Evolutionary conservation across 2,888 invertebrate species (phyloP).

Genomic region (Coronaproctus castanopsis): DNA sequence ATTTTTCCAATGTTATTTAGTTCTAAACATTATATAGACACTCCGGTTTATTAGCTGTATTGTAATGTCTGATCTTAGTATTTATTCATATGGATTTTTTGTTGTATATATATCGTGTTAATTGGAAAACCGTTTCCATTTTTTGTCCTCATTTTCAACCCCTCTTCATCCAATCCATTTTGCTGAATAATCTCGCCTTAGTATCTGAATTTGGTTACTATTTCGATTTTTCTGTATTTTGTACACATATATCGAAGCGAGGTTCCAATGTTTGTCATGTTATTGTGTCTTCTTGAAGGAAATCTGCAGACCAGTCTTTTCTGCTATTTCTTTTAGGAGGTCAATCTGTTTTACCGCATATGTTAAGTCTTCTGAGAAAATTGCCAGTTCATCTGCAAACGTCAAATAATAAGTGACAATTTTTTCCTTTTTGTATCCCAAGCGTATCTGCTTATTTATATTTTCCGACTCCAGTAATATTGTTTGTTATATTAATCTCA

Average conservation of each 20-base stretch:
- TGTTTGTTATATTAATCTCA: background rate
- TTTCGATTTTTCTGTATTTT: background rate
- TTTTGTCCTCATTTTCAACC: too few relatives aligned
- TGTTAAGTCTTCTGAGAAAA: background rate
- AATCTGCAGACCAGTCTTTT: background rate
- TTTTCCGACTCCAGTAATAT: background rate
- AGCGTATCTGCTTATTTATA: too few relatives aligned
- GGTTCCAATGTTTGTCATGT: background rate
- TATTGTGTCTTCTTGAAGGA: background rate
- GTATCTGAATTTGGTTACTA: background rate
- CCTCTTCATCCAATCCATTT: too few relatives aligned
- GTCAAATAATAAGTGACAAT: too few relatives aligned
- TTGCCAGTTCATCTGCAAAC: background rate
- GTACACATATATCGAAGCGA: background rate
- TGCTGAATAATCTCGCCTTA: background rate
- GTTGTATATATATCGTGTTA: too few relatives aligned
- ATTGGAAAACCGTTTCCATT: too few relatives aligned
- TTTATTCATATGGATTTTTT: too few relatives aligned
- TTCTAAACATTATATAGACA: too few relatives aligned
- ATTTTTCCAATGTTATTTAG: too few relatives aligned
- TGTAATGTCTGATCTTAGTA: too few relatives aligned
- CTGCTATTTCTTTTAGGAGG: background rate
- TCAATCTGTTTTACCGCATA: background rate
- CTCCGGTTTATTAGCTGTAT: too few relatives aligned
- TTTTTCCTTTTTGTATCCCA: too few relatives aligned